Base-by-base conservation (phyloP, 2,113 vertebrate species). In the Triplophysa siluroides region DNA sequence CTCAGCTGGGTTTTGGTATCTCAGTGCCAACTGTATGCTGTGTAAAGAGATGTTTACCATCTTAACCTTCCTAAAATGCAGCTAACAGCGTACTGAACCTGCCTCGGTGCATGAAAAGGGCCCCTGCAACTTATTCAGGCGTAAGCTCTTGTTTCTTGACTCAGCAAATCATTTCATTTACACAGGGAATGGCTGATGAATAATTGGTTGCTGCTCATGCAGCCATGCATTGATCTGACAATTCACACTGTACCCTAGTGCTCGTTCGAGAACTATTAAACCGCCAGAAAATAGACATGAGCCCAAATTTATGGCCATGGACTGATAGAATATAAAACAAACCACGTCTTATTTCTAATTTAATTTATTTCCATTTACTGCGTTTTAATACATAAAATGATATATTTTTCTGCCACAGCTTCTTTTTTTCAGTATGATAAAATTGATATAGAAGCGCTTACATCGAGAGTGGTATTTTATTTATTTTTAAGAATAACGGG, bases 141-240 rank as follows among this genome's bases (percentile, higher is more conserved):
- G 1, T 18, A 54, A 54, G 4, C 3, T 19, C n/a, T 38, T 38
- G 33, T 38, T 38, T 58, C 19, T 21, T 21, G 54, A 58, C 19
- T n/a, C n/a, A 58, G 54, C 69, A 41, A 41, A 19, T 60, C 16
- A 70, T 72, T 56, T n/a, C 12, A 33, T 71, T 71, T 21, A 73
- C 14, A 41, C 4, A 9, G 54, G 21, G 14, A 52, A 70, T 33
- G 29, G 54, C 9, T 73, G 58, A 62, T 73, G 60, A 62, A 62
- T 63, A 50, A 63, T 76, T 47, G 47, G 73, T 47, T 45, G 23
- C 72, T 74, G 56, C 29, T 61, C 56, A 52, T 52, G 50, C 50
- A 74, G 56, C 56, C 24, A 16, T n/a, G 21, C 41, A 76, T 50
- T 76, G 73, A 63, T 47, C 58, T 63, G 10, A 62, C 21, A 62